A percentile compares a stretch with the other conserved stretches of the same genome.
Conservation (phyloP, 2,888 invertebrate species). For the Drosophila multiciliata region DNA sequence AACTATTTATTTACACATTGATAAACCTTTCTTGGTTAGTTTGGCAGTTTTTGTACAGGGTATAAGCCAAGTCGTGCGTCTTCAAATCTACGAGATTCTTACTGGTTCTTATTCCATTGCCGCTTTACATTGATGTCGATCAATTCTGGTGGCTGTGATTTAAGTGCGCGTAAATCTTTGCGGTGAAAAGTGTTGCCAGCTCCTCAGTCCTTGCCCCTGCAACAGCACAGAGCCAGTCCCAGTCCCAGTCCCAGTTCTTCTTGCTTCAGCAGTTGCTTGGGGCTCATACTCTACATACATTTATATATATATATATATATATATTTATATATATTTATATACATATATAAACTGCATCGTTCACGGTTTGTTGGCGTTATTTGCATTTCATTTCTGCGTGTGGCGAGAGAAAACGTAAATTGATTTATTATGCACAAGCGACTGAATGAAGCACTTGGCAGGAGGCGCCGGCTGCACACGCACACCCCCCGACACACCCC, state of each 20-base stretch:
- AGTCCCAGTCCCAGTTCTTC: neutral
- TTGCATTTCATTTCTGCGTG: conserved; percentile 74
- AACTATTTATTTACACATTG: neutral
- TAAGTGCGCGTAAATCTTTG: conserved; percentile 79
- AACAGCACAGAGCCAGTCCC: neutral
- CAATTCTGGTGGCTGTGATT: conserved; percentile 76
- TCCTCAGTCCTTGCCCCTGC: conserved; percentile 19
- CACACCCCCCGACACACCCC: conserved; percentile 4
- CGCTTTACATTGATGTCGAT: conserved; percentile 67
- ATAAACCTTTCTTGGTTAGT: neutral
- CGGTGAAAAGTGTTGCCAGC: conserved; percentile 67
- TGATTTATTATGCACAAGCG: conserved; percentile 77
- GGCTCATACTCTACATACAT: conserved; percentile 12
- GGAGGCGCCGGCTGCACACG: conserved; percentile 32
- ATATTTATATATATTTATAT: neutral
- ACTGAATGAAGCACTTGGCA: conserved; percentile 62
- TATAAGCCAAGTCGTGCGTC: neutral
- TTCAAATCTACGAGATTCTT: neutral
- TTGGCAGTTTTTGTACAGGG: neutral
- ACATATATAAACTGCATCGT: conserved; percentile 48
- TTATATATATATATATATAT: neutral
- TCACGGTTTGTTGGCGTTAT: conserved; percentile 74
- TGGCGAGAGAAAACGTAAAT: conserved; percentile 74
- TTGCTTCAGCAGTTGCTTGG: conserved; percentile 4
- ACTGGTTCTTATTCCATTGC: conserved; percentile 24